Evolutionary conservation across 2,113 vertebrate genomes (phyloP).

Genomic region (Heptranchias perlo): DNA sequence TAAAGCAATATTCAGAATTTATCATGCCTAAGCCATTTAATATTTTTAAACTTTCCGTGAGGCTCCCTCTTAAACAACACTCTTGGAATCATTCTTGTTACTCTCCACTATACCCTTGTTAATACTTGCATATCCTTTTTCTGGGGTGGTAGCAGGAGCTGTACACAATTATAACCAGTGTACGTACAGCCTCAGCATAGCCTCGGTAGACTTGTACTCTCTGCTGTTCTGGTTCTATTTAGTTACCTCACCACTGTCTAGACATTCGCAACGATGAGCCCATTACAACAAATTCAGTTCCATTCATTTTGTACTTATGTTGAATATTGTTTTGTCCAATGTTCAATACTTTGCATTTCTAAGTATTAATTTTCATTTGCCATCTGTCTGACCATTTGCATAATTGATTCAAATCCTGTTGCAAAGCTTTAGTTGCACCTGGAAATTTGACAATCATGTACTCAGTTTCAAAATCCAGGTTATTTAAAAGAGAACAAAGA

Average conservation of each 20-base stretch:
- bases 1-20: no score
- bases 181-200: not conserved
- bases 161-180: not conserved
- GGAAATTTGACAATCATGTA: not conserved
- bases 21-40: no score
- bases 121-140: not conserved
- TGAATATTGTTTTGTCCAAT: not conserved
- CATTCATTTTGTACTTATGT: not conserved
- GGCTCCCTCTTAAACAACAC: no score
- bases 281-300: not conserved
- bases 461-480: not conserved
- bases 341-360: conserved; percentile 22
- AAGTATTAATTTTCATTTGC: conserved; percentile 5
- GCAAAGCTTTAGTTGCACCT: conserved; percentile 1
- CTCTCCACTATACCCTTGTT: not conserved
- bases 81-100: not conserved
- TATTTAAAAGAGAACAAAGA: not conserved
- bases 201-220: not conserved
- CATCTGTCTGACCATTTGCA: conserved; percentile 1
- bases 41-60: no score
- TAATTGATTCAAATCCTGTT: not conserved
- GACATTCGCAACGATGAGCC: not conserved
- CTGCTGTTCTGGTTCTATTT: not conserved
- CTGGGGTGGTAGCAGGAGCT: not conserved
- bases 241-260: conserved; percentile 13